Percentiles rank a stretch among this genome's conserved stretches.
Evolutionary conservation across 2,888 invertebrate species (phyloP).

Genomic region (Acanthopleura granulata): DNA sequence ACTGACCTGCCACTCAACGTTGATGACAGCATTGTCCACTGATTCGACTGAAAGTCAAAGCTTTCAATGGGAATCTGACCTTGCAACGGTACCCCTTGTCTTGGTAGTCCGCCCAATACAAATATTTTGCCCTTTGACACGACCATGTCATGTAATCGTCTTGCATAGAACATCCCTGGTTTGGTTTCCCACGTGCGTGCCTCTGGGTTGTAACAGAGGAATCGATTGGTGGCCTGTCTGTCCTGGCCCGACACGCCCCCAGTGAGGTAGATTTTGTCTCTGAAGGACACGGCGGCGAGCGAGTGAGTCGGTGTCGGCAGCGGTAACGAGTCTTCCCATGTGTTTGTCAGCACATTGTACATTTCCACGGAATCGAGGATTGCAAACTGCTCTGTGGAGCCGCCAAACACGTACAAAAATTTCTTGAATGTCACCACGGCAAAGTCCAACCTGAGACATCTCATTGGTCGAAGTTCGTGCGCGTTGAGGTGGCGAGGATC

Average conservation of each 20-base stretch:
- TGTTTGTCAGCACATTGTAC: conserved; percentile 61
- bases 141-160: conserved; percentile 67
- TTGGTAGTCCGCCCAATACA: conserved; percentile 65
- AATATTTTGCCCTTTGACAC: conserved; percentile 53
- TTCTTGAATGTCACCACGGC: conserved; percentile 57
- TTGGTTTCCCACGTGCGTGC: conserved; percentile 55
- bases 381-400: conserved; percentile 61
- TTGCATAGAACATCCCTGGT: conserved; percentile 63
- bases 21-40: conserved; percentile 66
- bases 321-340: conserved; percentile 63
- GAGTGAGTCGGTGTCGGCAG: conserved; percentile 63
- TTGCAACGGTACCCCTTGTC: conserved; percentile 61
- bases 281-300: conserved; percentile 53
- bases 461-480: conserved; percentile 63
- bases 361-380: conserved; percentile 65
- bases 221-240: conserved; percentile 57
- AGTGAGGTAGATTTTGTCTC: conserved; percentile 60
- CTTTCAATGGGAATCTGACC: conserved; percentile 67
- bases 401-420: conserved; percentile 63
- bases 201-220: conserved; percentile 56
- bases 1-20: conserved; percentile 67
- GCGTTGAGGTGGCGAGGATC: conserved; percentile 65
- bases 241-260: conserved; percentile 64
- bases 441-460: conserved; percentile 62
- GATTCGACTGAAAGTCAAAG: conserved; percentile 56